phyloP scores from a whole-genome alignment of 2,797 vertebrate species.

The Trichosurus vulpecula region DNA sequence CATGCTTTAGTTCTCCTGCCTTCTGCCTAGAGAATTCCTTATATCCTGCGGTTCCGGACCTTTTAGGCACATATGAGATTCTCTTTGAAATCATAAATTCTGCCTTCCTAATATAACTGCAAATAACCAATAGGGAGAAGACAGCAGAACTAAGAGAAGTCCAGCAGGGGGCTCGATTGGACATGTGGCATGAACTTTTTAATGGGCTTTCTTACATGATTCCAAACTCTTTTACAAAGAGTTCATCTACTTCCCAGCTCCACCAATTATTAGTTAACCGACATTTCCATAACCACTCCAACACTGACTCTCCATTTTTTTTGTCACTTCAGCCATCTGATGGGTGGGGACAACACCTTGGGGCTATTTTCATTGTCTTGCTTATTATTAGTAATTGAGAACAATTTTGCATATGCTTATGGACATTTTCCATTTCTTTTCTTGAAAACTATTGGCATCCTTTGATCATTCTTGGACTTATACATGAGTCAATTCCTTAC shows the following conservation, averaged over 20 bases:
- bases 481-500: background rate
- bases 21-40: no score
- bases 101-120: no score
- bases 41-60: no score
- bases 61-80: no score
- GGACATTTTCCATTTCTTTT: background rate
- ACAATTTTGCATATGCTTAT: background rate
- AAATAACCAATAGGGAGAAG: background rate
- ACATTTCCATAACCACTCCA: background rate
- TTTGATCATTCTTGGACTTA: background rate
- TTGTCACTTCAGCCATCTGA: background rate
- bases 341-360: background rate
- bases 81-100: no score
- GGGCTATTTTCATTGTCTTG: background rate
- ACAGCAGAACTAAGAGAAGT: background rate
- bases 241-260: background rate
- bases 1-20: no score
- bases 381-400: background rate
- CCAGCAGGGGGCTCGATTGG: background rate
- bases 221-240: background rate
- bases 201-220: background rate
- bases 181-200: background rate
- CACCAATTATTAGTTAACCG: background rate
- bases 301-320: background rate
- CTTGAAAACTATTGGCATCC: background rate